Conservation (phyloP, 1,140 invertebrate genomes). For the Drosophila ogumai region DNA sequence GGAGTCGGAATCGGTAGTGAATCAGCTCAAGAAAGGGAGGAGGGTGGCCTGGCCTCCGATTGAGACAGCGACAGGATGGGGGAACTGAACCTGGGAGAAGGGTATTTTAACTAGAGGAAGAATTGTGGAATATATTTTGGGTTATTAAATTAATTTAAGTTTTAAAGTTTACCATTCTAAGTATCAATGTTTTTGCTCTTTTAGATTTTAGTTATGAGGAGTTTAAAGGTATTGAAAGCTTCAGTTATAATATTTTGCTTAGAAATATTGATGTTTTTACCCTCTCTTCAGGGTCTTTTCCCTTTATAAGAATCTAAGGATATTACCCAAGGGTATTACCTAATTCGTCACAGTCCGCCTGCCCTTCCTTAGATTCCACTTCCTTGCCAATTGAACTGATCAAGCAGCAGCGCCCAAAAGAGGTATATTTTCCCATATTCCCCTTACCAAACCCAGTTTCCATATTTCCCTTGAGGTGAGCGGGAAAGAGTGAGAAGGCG, state of each 20-base stretch:
- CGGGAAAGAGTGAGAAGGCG: conserved; percentile 17
- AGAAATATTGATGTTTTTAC: too few relatives aligned
- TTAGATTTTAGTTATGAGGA: too few relatives aligned
- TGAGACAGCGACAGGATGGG: conserved; percentile 7
- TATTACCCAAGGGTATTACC: conserved; percentile 2
- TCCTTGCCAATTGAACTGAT: conserved; percentile 45
- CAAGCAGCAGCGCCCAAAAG: conserved; percentile 41
- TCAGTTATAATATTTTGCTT: too few relatives aligned
- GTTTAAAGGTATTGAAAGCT: too few relatives aligned
- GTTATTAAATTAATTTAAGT: not conserved
- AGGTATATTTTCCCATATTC: conserved; percentile 12
- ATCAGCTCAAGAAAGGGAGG: conserved; percentile 7
- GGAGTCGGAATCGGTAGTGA: conserved; percentile 28
- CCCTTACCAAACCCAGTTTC: conserved; percentile 9
- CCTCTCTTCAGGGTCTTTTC: not conserved
- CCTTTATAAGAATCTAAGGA: not conserved
- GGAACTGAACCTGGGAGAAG: not conserved
- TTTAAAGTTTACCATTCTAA: too few relatives aligned
- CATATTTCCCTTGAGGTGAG: conserved; percentile 10
- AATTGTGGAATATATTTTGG: not conserved
- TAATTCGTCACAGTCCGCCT: conserved; percentile 31
- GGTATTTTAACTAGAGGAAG: not conserved
- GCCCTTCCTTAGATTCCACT: conserved; percentile 3
- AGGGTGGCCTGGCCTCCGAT: conserved; percentile 23
- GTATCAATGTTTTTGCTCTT: too few relatives aligned